Conservation (phyloP, 2,888 invertebrate genomes). For the Tineola bisselliella region DNA sequence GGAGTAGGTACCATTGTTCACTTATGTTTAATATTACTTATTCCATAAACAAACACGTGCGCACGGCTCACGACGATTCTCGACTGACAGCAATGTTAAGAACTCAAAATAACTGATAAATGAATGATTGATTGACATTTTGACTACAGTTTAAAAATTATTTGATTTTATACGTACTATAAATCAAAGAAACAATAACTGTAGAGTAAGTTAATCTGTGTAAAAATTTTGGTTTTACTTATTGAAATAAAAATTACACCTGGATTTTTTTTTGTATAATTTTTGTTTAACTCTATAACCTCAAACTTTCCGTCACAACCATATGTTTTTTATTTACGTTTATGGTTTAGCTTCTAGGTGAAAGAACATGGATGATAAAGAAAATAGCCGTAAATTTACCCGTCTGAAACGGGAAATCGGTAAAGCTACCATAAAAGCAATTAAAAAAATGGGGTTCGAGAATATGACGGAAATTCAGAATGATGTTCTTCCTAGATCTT, state of each 20-base stretch:
- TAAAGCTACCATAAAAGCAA: constrained; percentile 76
- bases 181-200: no score
- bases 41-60: not conserved
- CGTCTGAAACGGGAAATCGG: constrained; percentile 72
- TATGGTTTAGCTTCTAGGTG: no score
- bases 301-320: no score
- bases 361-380: constrained; percentile 14
- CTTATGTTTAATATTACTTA: not conserved
- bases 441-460: constrained; percentile 88
- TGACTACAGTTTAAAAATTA: no score
- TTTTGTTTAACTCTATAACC: no score
- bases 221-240: no score
- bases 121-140: constrained; percentile 21
- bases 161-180: no score
- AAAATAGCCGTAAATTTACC: constrained; percentile 50
- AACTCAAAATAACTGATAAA: constrained; percentile 18
- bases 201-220: no score
- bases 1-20: constrained; percentile 64
- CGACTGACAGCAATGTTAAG: no score
- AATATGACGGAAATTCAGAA: constrained; percentile 95
- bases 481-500: constrained; percentile 82
- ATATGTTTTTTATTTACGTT: no score
- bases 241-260: no score
- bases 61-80: not conserved
- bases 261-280: no score